phyloP scores from a whole-genome alignment of 2,888 invertebrate genomes.

The Mythimna vitellina region DNA sequence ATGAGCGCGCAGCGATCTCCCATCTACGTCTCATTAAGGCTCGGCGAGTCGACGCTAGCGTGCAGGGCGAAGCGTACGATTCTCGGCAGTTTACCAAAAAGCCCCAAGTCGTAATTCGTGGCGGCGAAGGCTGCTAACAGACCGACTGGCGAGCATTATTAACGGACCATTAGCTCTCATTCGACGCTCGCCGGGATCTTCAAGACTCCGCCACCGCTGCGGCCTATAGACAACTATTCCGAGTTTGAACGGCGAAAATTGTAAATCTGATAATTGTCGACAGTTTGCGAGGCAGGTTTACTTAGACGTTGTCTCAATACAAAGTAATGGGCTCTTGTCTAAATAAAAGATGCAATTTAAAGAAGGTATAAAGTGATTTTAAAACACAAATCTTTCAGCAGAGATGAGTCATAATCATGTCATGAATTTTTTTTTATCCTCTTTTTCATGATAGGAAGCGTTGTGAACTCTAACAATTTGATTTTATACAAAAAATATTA shows the following conservation, averaged over 20 bases:
- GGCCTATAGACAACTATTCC: constrained; percentile 63
- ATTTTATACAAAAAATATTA: background rate
- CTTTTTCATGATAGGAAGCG: background rate
- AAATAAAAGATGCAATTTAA: constrained; percentile 24
- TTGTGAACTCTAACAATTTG: background rate
- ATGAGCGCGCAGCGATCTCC: constrained; percentile 67
- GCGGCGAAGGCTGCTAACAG: constrained; percentile 80
- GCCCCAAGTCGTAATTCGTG: constrained; percentile 82
- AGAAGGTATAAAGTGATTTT: background rate
- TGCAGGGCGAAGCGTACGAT: constrained; percentile 74
- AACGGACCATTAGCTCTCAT: constrained; percentile 86
- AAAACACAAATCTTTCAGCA: background rate
- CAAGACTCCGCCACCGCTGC: constrained; percentile 63
- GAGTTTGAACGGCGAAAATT: constrained; percentile 56
- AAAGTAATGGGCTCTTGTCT: constrained; percentile 15
- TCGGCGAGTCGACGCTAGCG: constrained; percentile 57
- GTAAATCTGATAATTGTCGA: constrained; percentile 69
- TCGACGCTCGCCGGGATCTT: constrained; percentile 78
- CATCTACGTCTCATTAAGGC: constrained; percentile 77
- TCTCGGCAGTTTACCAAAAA: constrained; percentile 82
- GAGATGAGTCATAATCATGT: background rate
- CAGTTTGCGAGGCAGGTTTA: constrained; percentile 38
- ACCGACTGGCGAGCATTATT: constrained; percentile 84
- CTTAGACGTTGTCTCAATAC: constrained; percentile 39
- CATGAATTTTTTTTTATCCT: constrained; percentile 1